These are phyloP conservation scores for Agrochola macilenta DNA, from an alignment of 2,888 invertebrate genomes.

Conservation along the genomic window DNA sequence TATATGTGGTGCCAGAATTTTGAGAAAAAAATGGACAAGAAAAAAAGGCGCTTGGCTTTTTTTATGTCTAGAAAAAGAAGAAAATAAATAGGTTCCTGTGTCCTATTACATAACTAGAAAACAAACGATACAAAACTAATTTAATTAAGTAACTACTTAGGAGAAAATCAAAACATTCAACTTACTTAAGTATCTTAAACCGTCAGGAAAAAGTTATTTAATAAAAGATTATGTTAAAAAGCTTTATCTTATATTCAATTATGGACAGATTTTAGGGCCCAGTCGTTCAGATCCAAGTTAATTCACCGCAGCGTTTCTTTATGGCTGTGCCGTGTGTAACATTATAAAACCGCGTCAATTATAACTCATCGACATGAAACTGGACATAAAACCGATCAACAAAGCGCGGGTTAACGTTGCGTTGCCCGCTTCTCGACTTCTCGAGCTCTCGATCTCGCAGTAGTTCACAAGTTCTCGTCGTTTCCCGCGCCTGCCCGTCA, in stretches of 20 bases:
- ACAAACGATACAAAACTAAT: slow-evolving; percentile 12
- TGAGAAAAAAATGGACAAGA: not conserved
- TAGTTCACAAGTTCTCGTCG: slow-evolving; percentile 39
- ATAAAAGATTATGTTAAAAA: slow-evolving; percentile 45
- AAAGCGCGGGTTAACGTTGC: slow-evolving; percentile 35
- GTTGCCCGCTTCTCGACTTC: slow-evolving; percentile 23
- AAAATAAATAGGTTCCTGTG: not conserved
- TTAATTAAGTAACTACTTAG: slow-evolving; percentile 15
- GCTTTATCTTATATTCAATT: slow-evolving; percentile 53
- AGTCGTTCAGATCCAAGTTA: slow-evolving; percentile 39
- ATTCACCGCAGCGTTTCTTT: slow-evolving; percentile 46
- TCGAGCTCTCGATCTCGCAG: slow-evolving; percentile 38
- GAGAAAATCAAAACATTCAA: slow-evolving; percentile 11
- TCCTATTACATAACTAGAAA: slow-evolving; percentile 5
- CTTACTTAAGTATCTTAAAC: slow-evolving; percentile 18
- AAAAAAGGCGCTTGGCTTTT: not conserved
- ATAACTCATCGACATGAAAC: slow-evolving; percentile 59
- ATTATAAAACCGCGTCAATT: slow-evolving; percentile 61
- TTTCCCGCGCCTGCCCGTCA: slow-evolving; percentile 19
- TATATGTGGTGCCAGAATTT: not conserved
- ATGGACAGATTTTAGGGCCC: slow-evolving; percentile 33
- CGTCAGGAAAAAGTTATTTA: slow-evolving; percentile 20
- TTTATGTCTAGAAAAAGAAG: too few relatives aligned
- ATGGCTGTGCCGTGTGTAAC: slow-evolving; percentile 32
- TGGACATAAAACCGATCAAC: slow-evolving; percentile 57